Conservation (phyloP, 2,113 vertebrate genomes). For the Stegostoma tigrinum region DNA sequence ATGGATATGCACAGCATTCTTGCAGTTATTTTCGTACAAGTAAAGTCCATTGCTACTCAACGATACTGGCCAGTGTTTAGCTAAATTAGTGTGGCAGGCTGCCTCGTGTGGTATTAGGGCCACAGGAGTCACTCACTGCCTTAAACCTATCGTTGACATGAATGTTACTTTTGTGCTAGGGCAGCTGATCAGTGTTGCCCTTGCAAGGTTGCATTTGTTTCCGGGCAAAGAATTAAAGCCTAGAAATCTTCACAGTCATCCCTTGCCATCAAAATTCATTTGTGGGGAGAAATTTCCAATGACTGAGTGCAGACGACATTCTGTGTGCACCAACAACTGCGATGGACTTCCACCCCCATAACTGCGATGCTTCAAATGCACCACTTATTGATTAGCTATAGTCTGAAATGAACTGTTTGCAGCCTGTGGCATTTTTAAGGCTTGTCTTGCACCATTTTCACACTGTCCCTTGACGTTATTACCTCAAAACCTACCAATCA, state of each 20-base stretch:
- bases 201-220: not conserved
- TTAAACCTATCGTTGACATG: not conserved
- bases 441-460: not conserved
- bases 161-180: not conserved
- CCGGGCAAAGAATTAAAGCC: not conserved
- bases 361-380: not conserved
- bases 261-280: not conserved
- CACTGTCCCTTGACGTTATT: too few relatives aligned
- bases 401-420: not conserved
- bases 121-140: not conserved
- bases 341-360: not conserved
- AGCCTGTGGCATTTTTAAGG: not conserved
- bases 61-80: not conserved
- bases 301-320: not conserved
- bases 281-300: not conserved
- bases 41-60: not conserved
- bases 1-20: not conserved
- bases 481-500: too few relatives aligned
- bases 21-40: not conserved
- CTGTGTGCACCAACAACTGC: not conserved
- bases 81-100: not conserved
- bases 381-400: not conserved
- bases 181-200: not conserved
- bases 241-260: not conserved
- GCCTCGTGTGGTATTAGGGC: not conserved